Conservation (phyloP, 2,113 vertebrate species). For the Taurulus bubalis region DNA sequence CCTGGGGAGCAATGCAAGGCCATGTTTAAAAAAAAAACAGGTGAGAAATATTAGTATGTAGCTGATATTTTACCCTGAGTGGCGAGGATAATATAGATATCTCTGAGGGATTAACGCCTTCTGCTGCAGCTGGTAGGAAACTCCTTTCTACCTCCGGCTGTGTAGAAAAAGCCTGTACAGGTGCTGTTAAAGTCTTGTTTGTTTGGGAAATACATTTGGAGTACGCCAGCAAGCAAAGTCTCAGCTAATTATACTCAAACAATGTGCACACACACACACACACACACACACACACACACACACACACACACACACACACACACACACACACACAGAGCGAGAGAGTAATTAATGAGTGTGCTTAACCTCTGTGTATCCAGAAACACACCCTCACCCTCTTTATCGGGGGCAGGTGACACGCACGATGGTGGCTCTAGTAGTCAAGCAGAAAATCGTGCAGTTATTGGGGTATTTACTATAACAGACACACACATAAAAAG, state of each 20-base stretch:
- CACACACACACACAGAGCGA: background rate
- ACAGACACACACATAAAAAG: slow-evolving; percentile 12
- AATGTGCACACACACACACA: slow-evolving; percentile 28
- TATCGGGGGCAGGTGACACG: slow-evolving; percentile 54
- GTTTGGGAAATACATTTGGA: slow-evolving; percentile 53
- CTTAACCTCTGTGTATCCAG: slow-evolving; percentile 63
- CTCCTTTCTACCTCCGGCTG: slow-evolving; percentile 39
- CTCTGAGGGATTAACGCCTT: slow-evolving; percentile 65
- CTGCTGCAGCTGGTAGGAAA: slow-evolving; percentile 58
- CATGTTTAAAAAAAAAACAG: slow-evolving; percentile 47
- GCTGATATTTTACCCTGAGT: slow-evolving; percentile 57
- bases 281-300: slow-evolving; percentile 23
- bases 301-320: slow-evolving; percentile 33
- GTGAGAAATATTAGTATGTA: slow-evolving; percentile 55
- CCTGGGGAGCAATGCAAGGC: slow-evolving; percentile 45
- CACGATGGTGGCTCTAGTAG: slow-evolving; percentile 47
- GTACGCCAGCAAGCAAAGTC: slow-evolving; percentile 32
- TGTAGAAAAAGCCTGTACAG: slow-evolving; percentile 37
- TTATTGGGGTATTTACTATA: slow-evolving; percentile 60
- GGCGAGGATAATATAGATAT: slow-evolving; percentile 49
- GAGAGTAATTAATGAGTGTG: slow-evolving; percentile 57
- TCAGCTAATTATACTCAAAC: slow-evolving; percentile 61
- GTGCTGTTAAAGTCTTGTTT: slow-evolving; percentile 51
- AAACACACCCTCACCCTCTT: slow-evolving; percentile 53
- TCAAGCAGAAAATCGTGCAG: slow-evolving; percentile 64